A percentile compares a stretch with the other conserved stretches of the same genome.
phyloP scores from a whole-genome alignment of 2,888 invertebrate species.

The Drosophila hawaiiensis region DNA sequence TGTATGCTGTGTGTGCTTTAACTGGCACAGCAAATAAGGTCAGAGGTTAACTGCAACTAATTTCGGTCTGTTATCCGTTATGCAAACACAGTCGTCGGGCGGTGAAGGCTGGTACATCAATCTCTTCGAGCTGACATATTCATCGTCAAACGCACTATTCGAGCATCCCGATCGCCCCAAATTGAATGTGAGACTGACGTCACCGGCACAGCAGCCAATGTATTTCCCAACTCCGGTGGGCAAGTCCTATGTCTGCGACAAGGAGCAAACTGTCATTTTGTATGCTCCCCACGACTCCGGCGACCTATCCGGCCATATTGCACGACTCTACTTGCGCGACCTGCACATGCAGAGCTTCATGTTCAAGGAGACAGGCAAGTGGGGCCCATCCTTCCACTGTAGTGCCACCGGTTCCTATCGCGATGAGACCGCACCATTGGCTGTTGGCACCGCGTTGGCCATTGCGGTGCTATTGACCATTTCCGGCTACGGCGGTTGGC shows the following conservation, averaged over 20 bases:
- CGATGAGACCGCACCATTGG: slow-evolving; percentile 94
- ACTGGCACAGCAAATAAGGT: slow-evolving; percentile 20
- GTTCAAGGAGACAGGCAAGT: slow-evolving; percentile 91
- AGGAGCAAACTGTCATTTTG: slow-evolving; percentile 89
- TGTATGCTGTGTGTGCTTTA: background rate
- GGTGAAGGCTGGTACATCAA: slow-evolving; percentile 96
- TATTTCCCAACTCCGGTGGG: slow-evolving; percentile 95
- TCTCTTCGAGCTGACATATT: slow-evolving; percentile 91
- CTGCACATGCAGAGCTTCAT: slow-evolving; percentile 95
- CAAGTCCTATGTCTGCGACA: slow-evolving; percentile 92
- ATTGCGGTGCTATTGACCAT: slow-evolving; percentile 92
- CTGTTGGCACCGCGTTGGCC: slow-evolving; percentile 93
- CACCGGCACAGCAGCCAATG: slow-evolving; percentile 87
- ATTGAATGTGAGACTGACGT: slow-evolving; percentile 86
- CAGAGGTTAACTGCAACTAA: slow-evolving; percentile 29
- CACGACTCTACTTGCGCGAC: slow-evolving; percentile 88
- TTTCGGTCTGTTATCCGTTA: background rate
- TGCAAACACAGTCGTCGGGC: slow-evolving; percentile 90
- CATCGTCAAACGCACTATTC: slow-evolving; percentile 88
- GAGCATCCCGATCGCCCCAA: slow-evolving; percentile 88
- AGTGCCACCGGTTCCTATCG: slow-evolving; percentile 87
- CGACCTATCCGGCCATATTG: slow-evolving; percentile 86
- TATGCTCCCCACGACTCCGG: slow-evolving; percentile 86
- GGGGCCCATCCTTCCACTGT: slow-evolving; percentile 85
- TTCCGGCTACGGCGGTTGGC: slow-evolving; percentile 91